phyloP scores from a whole-genome alignment of 2,797 vertebrate genomes.

The Tinamus major region DNA sequence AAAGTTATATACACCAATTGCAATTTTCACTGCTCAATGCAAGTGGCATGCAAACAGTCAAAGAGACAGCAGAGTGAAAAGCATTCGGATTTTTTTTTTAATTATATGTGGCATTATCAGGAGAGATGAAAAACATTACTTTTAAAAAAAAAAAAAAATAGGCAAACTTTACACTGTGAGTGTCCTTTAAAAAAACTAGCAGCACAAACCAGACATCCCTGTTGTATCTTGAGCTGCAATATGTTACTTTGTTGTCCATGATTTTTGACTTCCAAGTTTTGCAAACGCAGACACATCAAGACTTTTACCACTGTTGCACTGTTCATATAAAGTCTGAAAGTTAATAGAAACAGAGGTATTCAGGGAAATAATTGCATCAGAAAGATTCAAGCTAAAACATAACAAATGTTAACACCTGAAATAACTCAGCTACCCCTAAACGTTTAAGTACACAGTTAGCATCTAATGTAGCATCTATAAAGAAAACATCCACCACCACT shows the following conservation, averaged over 20 bases:
- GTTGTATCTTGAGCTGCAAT: neutral
- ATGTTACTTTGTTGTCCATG: constrained; percentile 75
- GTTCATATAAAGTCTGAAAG: constrained; percentile 92
- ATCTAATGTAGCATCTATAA: neutral
- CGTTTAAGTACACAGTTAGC: neutral
- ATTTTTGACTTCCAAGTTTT: constrained; percentile 78
- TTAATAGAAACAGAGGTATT: constrained; percentile 25
- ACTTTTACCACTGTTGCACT: constrained; percentile 88
- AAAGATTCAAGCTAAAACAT: neutral
- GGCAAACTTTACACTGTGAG: neutral
- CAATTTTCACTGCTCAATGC: neutral
- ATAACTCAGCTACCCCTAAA: neutral
- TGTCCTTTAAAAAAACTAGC: constrained; percentile 54
- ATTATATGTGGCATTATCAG: constrained; percentile 7
- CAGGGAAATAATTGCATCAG: neutral
- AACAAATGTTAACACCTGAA: neutral
- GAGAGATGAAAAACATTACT: neutral
- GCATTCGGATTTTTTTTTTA: neutral
- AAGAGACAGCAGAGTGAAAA: neutral
- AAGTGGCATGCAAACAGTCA: neutral
- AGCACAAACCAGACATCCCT: neutral
- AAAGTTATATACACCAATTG: neutral
- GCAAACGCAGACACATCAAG: constrained; percentile 90
- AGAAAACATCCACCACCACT: neutral
- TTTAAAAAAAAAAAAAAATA: neutral